These are phyloP conservation scores for Erythrolamprus reginae DNA, from an alignment of 2,113 vertebrate species.

Conservation along the genomic window DNA sequence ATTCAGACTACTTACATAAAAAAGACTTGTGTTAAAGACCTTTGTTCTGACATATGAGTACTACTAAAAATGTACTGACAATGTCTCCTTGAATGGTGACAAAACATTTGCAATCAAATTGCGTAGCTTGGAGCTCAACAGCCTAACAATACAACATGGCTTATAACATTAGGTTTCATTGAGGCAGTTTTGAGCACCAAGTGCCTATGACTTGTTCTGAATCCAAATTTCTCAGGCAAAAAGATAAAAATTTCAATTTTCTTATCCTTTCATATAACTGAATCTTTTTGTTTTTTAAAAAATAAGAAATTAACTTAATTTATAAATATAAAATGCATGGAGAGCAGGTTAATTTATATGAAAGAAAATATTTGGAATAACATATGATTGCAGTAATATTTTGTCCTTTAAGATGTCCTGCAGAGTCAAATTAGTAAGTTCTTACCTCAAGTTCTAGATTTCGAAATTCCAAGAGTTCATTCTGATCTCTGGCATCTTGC, in stretches of 20 bases:
- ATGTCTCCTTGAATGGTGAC: too few relatives aligned
- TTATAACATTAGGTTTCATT: background rate
- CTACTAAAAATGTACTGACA: too few relatives aligned
- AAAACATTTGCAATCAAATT: too few relatives aligned
- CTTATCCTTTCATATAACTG: background rate
- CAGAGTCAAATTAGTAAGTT: constrained; percentile 20
- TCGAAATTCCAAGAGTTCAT: constrained; percentile 95
- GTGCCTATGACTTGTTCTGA: background rate
- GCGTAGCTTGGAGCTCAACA: too few relatives aligned
- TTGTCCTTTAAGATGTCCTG: background rate
- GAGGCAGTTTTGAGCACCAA: background rate
- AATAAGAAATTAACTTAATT: background rate
- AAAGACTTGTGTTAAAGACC: too few relatives aligned
- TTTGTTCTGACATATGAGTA: too few relatives aligned
- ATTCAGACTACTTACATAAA: too few relatives aligned
- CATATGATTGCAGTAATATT: background rate
- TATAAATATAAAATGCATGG: background rate
- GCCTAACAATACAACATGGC: background rate
- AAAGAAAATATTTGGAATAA: background rate
- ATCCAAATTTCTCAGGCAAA: background rate
- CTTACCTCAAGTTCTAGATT: constrained; percentile 94
- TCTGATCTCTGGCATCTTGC: constrained; percentile 96
- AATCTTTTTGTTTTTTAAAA: background rate
- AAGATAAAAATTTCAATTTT: background rate
- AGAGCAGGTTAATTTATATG: background rate